phyloP scores from a whole-genome alignment of 2,113 vertebrate species.

The Sturnus vulgaris region DNA sequence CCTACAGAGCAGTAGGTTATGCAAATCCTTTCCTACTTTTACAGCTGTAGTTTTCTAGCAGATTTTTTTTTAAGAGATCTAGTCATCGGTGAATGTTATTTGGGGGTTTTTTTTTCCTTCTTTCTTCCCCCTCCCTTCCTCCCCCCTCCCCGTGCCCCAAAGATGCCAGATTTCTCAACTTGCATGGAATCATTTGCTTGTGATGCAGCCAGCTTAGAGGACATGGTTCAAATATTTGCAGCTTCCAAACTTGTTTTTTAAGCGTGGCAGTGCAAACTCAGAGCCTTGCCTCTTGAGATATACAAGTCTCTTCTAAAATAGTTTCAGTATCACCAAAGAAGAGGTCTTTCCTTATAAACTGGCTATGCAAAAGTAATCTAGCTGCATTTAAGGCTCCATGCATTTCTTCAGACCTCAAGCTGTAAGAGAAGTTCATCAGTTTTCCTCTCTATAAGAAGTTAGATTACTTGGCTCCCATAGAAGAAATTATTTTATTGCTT shows the following conservation, averaged over 20 bases:
- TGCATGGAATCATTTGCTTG: constrained; percentile 9
- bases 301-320: not conserved
- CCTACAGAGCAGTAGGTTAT: constrained; percentile 70
- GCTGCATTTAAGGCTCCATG: not conserved
- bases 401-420: constrained; percentile 4
- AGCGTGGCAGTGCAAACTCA: not conserved
- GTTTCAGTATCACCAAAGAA: not conserved
- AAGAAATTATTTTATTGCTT: not conserved
- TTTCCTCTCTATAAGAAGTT: constrained; percentile 27
- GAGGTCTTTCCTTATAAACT: not conserved
- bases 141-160: not conserved
- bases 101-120: not conserved
- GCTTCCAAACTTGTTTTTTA: constrained; percentile 6
- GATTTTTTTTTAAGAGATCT: constrained; percentile 18
- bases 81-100: constrained; percentile 3
- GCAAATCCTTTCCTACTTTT: constrained; percentile 68
- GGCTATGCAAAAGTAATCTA: constrained; percentile 21
- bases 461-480: not conserved
- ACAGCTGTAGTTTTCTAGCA: constrained; percentile 60
- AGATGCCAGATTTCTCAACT: constrained; percentile 41
- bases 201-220: not conserved
- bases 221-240: not conserved
- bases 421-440: constrained; percentile 12
- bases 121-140: not conserved
- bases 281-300: not conserved